phyloP scores from a whole-genome alignment of 2,888 invertebrate species.

The Diaprepes abbreviatus region DNA sequence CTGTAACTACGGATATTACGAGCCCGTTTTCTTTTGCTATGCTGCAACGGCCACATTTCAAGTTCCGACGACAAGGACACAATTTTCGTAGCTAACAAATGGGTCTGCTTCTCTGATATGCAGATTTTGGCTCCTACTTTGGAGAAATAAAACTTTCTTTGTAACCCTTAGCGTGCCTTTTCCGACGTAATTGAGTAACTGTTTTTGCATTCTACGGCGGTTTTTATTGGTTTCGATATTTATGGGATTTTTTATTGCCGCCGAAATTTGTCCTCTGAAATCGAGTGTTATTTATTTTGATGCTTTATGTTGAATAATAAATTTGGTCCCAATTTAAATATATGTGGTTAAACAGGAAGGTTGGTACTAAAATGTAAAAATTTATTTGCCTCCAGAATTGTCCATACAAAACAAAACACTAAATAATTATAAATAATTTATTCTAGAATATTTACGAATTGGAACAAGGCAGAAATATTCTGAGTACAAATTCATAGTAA shows the following conservation, averaged over 20 bases:
- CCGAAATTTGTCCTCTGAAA: background rate
- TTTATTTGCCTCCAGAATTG: too few species aligned
- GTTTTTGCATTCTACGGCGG: constrained; percentile 29
- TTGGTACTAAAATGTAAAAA: too few species aligned
- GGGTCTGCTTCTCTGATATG: constrained; percentile 35
- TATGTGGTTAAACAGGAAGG: too few species aligned
- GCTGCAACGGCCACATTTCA: constrained; percentile 18
- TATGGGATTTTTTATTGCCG: constrained; percentile 15
- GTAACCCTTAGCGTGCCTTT: constrained; percentile 25
- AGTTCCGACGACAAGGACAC: constrained; percentile 27
- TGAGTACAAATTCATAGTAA: too few species aligned
- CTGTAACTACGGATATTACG: constrained; percentile 12
- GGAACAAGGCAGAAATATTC: too few species aligned
- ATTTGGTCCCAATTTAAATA: too few species aligned
- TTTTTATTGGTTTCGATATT: constrained; percentile 34
- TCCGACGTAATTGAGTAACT: constrained; percentile 32
- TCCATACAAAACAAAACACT: too few species aligned
- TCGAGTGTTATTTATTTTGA: background rate
- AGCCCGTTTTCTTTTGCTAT: constrained; percentile 8
- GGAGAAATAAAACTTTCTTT: constrained; percentile 25
- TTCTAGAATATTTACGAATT: too few species aligned
- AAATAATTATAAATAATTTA: too few species aligned
- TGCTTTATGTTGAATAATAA: too few species aligned
- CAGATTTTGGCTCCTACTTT: constrained; percentile 33
- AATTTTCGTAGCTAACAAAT: constrained; percentile 36